phyloP scores from a whole-genome alignment of 2,888 invertebrate species.

The Thymelicus sylvestris region DNA sequence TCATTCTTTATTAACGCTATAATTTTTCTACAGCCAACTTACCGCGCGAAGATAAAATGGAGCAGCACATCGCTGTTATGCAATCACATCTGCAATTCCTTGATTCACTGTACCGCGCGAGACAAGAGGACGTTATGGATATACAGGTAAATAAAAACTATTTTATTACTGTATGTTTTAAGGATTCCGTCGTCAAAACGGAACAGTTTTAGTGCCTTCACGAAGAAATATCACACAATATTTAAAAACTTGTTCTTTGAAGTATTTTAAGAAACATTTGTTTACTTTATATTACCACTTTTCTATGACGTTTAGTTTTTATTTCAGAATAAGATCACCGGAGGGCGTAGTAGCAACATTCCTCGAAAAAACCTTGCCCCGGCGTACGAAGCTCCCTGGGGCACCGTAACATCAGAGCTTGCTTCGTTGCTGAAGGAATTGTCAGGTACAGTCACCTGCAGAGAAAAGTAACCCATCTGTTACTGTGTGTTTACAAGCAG shows the following conservation, averaged over 20 bases:
- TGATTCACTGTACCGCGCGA: conserved; percentile 90
- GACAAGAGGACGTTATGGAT: conserved; percentile 90
- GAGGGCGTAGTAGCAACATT: conserved; percentile 26
- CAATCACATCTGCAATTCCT: conserved; percentile 91
- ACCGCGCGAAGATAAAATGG: conserved; percentile 87
- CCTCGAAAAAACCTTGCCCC: conserved; percentile 16
- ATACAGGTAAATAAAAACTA: conserved; percentile 53
- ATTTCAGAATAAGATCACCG: conserved; percentile 37
- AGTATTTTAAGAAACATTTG: too few relatives aligned
- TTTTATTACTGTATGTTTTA: not conserved
- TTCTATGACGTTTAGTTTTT: conserved; percentile 7
- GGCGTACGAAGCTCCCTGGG: conserved; percentile 31
- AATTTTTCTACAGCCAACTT: conserved; percentile 74
- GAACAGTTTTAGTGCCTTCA: too few relatives aligned
- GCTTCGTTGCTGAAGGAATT: conserved; percentile 45
- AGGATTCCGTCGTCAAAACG: too few relatives aligned
- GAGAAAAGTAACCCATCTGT: too few relatives aligned
- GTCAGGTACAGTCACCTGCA: too few relatives aligned
- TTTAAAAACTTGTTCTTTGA: too few relatives aligned
- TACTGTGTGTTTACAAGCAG: too few relatives aligned
- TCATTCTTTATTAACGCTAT: not conserved
- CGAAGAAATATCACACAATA: too few relatives aligned
- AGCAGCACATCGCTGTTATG: conserved; percentile 89
- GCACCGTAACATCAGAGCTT: conserved; percentile 39
- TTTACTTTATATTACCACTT: not conserved